Base-by-base conservation (phyloP, 1,140 invertebrate species). In the Drosophila setifemur region DNA sequence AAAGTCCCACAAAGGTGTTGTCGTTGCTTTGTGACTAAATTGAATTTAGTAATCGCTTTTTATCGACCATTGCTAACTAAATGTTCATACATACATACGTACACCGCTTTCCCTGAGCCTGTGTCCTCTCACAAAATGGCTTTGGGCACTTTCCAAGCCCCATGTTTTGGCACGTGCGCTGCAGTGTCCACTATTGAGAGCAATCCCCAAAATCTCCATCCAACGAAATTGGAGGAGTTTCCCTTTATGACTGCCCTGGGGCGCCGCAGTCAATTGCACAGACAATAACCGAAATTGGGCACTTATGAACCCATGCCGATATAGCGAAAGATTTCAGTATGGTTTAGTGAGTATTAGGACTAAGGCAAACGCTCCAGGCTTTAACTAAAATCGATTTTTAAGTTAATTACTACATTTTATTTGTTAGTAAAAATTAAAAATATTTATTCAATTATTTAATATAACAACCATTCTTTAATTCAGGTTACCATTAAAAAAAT, bases 1-100 rank as follows among this genome's bases (percentile, higher is more conserved):
- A 79, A 83, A 85, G 79, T 79, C 66, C 74, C 71, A 85, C 81
- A 85, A 85, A 85, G 79, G 81, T 85, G 79, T 85, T 77, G 70
- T 71, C 75, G 61, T 50, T 63, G 79, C 79, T 85, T 85, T 85
- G 79, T 86, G 79, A 79, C 81, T 85, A 85, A 85, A 85, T 85
- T 85, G 75, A 85, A 86, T 85, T 85, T 85, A 85, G 79, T 85
- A 79, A 85, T 86, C 81, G 79, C 52, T 85, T 85, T 79, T 86
- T 76, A 61, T 60, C 58, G 31, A 57, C 49, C 33, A 48, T 35
- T 47, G 70, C 47, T 42, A 77, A 73, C 68, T 57, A 60, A 78
- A 73, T 48, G 55, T 26, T 18, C 18, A 42, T n/a, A n/a, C n/a
- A n/a, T 18, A 42, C 8, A 19, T 26, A 54, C 26, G 12, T n/a